Evolutionary conservation across 2,797 vertebrate genomes (phyloP).

Genomic region (Neosilurus hyrtlii): DNA sequence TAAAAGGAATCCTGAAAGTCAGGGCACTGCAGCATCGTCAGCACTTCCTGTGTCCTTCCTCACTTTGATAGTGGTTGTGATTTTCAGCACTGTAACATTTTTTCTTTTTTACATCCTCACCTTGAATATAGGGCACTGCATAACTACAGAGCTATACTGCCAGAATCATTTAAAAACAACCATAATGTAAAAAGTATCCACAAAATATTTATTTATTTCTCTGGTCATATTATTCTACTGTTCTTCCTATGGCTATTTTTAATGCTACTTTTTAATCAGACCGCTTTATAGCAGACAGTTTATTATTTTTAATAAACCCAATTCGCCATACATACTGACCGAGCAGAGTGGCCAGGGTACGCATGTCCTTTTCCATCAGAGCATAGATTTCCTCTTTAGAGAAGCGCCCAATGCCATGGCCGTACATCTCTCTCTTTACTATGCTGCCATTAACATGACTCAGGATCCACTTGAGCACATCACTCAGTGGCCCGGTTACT

Average conservation of each 20-base stretch:
- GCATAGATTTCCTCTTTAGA: constrained; percentile 90
- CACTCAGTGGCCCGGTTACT: constrained; percentile 89
- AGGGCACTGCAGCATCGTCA: neutral
- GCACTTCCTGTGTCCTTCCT: neutral
- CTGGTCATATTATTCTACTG: neutral
- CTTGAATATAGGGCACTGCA: neutral
- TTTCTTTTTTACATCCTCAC: neutral
- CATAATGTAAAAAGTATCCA: neutral
- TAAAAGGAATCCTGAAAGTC: neutral
- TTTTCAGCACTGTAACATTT: neutral
- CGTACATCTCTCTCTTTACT: constrained; percentile 94
- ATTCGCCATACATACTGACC: constrained; percentile 60
- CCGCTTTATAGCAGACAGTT: too few relatives aligned
- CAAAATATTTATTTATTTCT: neutral
- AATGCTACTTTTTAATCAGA: neutral
- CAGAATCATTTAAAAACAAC: neutral
- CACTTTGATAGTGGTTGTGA: neutral
- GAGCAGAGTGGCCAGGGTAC: constrained; percentile 87
- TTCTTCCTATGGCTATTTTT: neutral
- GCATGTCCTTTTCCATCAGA: constrained; percentile 98
- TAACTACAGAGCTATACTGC: neutral
- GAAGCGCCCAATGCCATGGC: constrained; percentile 96
- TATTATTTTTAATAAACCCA: too few relatives aligned
- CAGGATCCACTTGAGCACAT: constrained; percentile 93
- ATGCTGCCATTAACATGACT: constrained; percentile 94